Evolutionary conservation across 1,140 invertebrate genomes (phyloP).

Genomic region (Diabrotica virgifera): DNA sequence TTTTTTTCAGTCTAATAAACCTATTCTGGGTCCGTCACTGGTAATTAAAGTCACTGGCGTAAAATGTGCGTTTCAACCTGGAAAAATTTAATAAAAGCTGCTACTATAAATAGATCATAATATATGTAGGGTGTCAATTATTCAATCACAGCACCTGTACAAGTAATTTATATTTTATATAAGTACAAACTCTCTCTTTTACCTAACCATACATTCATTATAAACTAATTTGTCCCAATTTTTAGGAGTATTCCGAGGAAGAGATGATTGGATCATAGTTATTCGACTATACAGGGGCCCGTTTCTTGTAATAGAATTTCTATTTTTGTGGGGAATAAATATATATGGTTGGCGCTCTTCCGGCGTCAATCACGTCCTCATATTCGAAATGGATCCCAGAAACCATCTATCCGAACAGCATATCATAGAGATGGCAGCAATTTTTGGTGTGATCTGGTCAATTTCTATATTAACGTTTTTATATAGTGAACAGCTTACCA

Average conservation of each 20-base stretch:
- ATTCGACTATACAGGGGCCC: conserved; percentile 89
- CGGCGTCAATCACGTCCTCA: conserved; percentile 98
- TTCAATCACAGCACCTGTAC: too few relatives aligned
- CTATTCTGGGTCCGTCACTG: too few relatives aligned
- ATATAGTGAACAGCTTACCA: conserved; percentile 81
- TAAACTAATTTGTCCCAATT: conserved; percentile 25
- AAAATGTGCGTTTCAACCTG: too few relatives aligned
- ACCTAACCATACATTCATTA: too few relatives aligned
- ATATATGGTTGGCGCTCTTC: conserved; percentile 98
- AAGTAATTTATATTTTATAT: too few relatives aligned
- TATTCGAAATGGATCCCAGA: conserved; percentile 97
- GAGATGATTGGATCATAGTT: conserved; percentile 73
- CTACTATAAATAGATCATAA: too few relatives aligned
- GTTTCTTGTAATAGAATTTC: conserved; percentile 87
- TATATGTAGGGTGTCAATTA: too few relatives aligned
- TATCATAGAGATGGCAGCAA: conserved; percentile 92
- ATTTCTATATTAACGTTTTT: conserved; percentile 77
- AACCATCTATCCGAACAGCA: conserved; percentile 96
- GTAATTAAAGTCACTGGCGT: too few relatives aligned
- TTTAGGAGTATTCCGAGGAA: conserved; percentile 67
- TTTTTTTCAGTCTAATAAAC: too few relatives aligned
- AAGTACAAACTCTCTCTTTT: too few relatives aligned
- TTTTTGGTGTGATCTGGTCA: conserved; percentile 94
- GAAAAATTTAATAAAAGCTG: too few relatives aligned
- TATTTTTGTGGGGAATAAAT: conserved; percentile 96